These are phyloP conservation scores for Nannoperca australis DNA, from an alignment of 2,797 vertebrate species.

Conservation along the genomic window DNA sequence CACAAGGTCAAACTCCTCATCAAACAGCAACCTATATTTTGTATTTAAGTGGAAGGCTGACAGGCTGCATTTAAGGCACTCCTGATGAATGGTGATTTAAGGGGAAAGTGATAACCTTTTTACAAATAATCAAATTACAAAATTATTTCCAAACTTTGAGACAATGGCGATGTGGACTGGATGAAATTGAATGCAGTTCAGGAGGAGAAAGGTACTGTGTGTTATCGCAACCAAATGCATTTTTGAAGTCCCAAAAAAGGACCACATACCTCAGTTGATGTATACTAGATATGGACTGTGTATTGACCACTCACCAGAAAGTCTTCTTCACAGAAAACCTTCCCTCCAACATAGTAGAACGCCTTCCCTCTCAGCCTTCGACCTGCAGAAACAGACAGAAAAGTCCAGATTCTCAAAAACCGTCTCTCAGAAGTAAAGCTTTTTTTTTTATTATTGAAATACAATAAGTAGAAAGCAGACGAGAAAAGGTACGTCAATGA, in stretches of 20 bases:
- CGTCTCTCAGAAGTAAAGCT: background rate
- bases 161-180: background rate
- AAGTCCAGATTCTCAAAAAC: background rate
- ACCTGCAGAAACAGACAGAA: constrained; percentile 82
- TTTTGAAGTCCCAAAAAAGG: background rate
- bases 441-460: constrained; percentile 1
- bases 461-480: constrained; percentile 10
- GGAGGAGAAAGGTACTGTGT: background rate
- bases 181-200: constrained; percentile 8
- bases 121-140: background rate
- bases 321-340: constrained; percentile 98
- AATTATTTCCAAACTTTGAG: background rate
- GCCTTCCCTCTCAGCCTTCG: constrained; percentile 95
- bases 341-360: constrained; percentile 98
- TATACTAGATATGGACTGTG: constrained; percentile 11
- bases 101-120: background rate
- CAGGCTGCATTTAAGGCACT: background rate
- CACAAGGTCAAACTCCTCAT: constrained; percentile 41
- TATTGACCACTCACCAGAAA: constrained; percentile 90
- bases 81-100: background rate
- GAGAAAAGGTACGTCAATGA: constrained; percentile 31
- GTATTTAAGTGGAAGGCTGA: constrained; percentile 12
- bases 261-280: constrained; percentile 1
- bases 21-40: constrained; percentile 2
- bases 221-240: background rate